Evolutionary conservation across 2,113 vertebrate genomes (phyloP).

Genomic region (Toxostoma redivivum): DNA sequence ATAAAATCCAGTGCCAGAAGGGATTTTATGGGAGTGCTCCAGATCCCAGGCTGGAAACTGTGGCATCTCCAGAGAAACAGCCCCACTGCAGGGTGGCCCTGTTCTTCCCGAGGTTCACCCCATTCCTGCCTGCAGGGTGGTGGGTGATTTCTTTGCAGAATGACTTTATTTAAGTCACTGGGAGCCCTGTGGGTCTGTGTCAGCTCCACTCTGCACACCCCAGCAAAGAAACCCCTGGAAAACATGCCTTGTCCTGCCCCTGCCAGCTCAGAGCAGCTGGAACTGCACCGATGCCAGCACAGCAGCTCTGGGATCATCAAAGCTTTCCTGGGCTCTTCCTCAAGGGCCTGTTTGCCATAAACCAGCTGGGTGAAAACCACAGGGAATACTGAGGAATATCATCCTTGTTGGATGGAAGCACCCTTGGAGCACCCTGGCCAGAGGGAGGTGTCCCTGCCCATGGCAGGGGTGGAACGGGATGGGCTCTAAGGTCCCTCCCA

Average conservation of each 20-base stretch:
- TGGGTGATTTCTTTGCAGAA: not conserved
- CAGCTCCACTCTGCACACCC: not conserved
- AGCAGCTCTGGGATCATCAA: not conserved
- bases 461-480: not conserved
- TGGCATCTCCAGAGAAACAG: not conserved
- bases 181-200: not conserved
- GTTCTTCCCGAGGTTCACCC: not conserved
- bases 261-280: slow-evolving; percentile 19
- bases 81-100: not conserved
- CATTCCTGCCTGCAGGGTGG: not conserved
- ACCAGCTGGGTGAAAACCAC: not conserved
- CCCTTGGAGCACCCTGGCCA: not conserved
- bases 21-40: not conserved
- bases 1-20: not conserved
- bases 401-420: not conserved
- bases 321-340: not conserved
- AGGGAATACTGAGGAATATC: not conserved
- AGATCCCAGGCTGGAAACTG: not conserved
- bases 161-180: not conserved
- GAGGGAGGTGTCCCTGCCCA: not conserved
- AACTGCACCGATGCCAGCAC: not conserved
- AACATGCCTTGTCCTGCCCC: not conserved
- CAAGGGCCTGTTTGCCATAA: not conserved
- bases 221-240: not conserved
- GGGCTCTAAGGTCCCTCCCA: not conserved